Conservation (phyloP, 1,140 invertebrate species). For the Stratiolaelaps scimitus region DNA sequence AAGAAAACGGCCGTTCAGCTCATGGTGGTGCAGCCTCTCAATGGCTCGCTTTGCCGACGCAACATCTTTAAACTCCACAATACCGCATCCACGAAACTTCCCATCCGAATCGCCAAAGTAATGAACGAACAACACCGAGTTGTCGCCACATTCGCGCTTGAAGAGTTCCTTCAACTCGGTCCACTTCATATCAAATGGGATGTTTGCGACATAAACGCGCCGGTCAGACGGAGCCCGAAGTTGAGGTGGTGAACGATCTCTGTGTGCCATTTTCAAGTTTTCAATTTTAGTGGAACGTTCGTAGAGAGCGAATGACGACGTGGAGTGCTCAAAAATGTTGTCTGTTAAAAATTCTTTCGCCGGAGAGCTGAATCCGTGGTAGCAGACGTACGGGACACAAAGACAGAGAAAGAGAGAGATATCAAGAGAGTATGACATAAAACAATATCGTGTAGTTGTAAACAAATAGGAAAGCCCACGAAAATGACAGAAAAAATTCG, state of each 20-base stretch:
- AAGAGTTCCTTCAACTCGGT: constrained; percentile 71
- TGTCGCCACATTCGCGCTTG: constrained; percentile 72
- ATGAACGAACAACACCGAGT: constrained; percentile 74
- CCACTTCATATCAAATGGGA: constrained; percentile 94
- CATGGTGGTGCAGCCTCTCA: constrained; percentile 87
- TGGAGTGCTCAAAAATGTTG: no score
- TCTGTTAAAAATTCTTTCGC: no score
- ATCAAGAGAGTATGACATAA: no score
- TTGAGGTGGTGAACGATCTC: constrained; percentile 33
- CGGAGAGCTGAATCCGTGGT: no score
- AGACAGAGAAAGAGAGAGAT: no score
- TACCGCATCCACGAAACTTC: constrained; percentile 83
- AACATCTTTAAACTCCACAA: constrained; percentile 81
- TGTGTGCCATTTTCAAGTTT: no score
- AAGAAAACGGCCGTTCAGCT: constrained; percentile 79
- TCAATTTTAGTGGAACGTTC: no score
- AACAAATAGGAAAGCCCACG: no score
- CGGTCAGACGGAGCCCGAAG: constrained; percentile 44
- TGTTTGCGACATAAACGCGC: constrained; percentile 86
- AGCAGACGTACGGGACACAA: no score
- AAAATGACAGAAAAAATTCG: no score
- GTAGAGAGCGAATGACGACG: no score
- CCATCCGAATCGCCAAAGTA: constrained; percentile 87
- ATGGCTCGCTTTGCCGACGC: constrained; percentile 80
- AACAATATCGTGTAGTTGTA: no score